Evolutionary conservation across 2,113 vertebrate genomes (phyloP), one percentile per base, ranked within the genome.

Genomic region (Antigone vipio): DNA sequence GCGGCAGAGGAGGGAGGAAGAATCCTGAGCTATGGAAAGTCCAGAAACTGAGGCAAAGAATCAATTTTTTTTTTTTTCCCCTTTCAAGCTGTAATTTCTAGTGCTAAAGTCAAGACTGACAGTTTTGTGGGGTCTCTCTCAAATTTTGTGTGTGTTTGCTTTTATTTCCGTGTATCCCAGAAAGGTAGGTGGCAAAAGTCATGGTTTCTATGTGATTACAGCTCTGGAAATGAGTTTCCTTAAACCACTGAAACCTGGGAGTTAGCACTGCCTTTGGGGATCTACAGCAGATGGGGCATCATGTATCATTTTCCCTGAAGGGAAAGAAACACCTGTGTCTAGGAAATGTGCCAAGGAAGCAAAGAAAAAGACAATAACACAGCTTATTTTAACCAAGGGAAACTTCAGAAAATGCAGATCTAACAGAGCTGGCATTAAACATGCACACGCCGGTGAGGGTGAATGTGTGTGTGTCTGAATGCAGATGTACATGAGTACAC

Each of bases 301-400:
- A 38, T 50, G 64, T 53, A 89, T 56, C 56, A 73, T 68, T 93
- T 58, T 72, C 58, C 78, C 92, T 55, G 63, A 92, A 92, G 71
- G 55, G 92, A 76, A 80, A 96, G 83, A 91, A 88, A 96, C 93
- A 94, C 85, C 93, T 90, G 77, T 82, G 74, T 55, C 81, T 42
- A 88, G 49, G 45, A 79, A 94, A 79, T 24, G 30, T 3, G 58
- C 92, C 90, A 94, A 73, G 55, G 50, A 77, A 85, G 85, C 78
- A 90, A 68, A 90, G 45, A 49, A 92, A 82, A 96, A 66, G 62
- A 88, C 52, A 66, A 0, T 50, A 92, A 50, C 38, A 42, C 55
- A 63, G 63, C 42, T 82, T 80, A 68, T 62, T 92, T 82, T 90
- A 95, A 83, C 12, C 0, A 3, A 62, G 17, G 18, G 6, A 76